These are phyloP conservation scores for Cervus canadensis DNA, from an alignment of 2,113 vertebrate genomes.

Conservation along the genomic window DNA sequence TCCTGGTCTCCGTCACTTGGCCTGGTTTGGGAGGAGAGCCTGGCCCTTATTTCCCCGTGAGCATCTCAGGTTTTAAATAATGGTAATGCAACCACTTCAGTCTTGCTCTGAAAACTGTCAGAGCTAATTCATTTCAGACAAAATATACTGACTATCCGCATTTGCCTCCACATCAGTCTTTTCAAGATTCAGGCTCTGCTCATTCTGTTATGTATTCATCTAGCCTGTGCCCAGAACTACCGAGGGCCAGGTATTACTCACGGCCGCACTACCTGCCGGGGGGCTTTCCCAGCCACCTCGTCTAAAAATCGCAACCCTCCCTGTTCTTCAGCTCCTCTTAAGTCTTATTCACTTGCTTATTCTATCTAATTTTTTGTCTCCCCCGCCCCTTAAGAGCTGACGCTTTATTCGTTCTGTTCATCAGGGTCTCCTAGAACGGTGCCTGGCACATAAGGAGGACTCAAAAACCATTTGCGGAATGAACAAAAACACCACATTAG, in stretches of 20 bases:
- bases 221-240: background rate
- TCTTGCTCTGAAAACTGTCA: constrained; percentile 16
- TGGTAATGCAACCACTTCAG: background rate
- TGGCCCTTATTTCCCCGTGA: accelerated
- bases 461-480: background rate
- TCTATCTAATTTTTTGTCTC: background rate
- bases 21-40: background rate
- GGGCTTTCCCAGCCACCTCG: background rate
- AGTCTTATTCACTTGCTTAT: background rate
- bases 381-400: background rate
- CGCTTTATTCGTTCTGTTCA: background rate
- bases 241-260: accelerated
- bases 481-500: background rate
- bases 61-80: constrained; percentile 7
- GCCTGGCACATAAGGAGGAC: background rate
- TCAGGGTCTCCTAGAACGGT: background rate
- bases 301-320: background rate
- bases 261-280: background rate
- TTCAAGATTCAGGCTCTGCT: background rate
- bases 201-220: background rate
- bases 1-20: background rate
- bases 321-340: background rate
- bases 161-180: background rate
- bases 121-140: background rate
- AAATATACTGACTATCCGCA: background rate